These are phyloP conservation scores for Gorsachius goisagi DNA, from an alignment of 2,113 vertebrate genomes.

Conservation along the genomic window DNA sequence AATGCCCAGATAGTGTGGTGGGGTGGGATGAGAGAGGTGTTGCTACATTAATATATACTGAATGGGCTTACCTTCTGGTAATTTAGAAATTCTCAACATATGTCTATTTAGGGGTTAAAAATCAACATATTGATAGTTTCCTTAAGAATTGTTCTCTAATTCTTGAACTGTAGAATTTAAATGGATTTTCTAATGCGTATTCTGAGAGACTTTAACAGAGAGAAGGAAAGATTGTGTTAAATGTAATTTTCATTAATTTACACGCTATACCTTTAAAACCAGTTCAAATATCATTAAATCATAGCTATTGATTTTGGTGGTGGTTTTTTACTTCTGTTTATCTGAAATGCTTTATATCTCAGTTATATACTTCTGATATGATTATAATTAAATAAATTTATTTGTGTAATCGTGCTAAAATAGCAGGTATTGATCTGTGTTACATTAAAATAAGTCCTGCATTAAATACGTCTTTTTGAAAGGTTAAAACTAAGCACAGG, in stretches of 20 bases:
- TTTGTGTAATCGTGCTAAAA: not conserved
- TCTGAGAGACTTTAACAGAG: not conserved
- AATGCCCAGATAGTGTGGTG: not conserved
- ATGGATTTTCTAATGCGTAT: not conserved
- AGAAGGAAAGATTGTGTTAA: not conserved
- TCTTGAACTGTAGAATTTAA: not conserved
- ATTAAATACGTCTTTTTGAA: not conserved
- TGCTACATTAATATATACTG: not conserved
- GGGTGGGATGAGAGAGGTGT: not conserved
- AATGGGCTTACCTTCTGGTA: not conserved
- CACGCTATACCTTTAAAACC: not conserved
- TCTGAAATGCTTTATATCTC: not conserved
- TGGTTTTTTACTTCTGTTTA: not conserved
- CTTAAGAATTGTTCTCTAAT: not conserved
- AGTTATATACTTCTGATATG: not conserved
- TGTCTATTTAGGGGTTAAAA: not conserved
- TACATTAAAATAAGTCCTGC: not conserved
- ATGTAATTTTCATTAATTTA: not conserved
- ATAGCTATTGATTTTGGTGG: not conserved
- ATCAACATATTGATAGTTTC: not conserved
- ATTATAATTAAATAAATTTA: not conserved
- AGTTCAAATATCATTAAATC: not conserved
- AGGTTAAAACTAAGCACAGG: not conserved
- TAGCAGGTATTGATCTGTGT: not conserved
- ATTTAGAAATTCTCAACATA: not conserved